Evolutionary conservation across 1,140 invertebrate species (phyloP), one percentile per base, ranked within the genome.

Genomic region (Cherax quadricarinatus): DNA sequence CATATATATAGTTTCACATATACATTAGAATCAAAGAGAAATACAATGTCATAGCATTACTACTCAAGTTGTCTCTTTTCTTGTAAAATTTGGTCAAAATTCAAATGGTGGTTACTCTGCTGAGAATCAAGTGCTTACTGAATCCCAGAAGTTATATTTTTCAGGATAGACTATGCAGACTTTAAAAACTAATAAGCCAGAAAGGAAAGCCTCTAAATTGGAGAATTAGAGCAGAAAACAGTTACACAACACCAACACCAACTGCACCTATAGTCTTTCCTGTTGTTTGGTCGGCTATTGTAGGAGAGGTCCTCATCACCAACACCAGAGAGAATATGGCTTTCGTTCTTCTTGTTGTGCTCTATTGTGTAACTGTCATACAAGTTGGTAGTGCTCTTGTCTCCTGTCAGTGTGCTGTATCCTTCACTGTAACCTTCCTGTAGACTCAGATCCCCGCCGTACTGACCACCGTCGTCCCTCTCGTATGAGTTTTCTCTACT

Each of bases 401-500:
- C 81, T 14, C 51, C 83, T 7, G 5, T 16, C 51, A 51, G n/a
- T 30, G 57, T 7, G 9, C 62, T 53, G 51, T 89, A 89, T 53
- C 78, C 57, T 60, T 89, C 87, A 21, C 21, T 30, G 16, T 62
- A 66, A 49, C 73, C 83, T 24, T 89, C 88, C 60, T 73, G 73
- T 57, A 70, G 53, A 66, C 83, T 53, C 60, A 48, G 4, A n/a
- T 81, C 62, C 16, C 85, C 93, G n/a, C 85, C 85, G 80, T 81
- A 93, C 57, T 91, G 93, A 66, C 82, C 92, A 41, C 83, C 93
- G 94, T 98, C 97, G 91, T 98, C 97, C 88, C 97, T 96, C 95
- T 98, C 97, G 95, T 97, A 98, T 89, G 97, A 98, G 95, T 97
- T 98, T 95, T 98, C 97, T 93, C 97, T 95, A 93, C 97, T 97